A percentile compares a stretch with the other conserved stretches of the same genome.
These are phyloP conservation scores for Lutraria lutraria DNA, from an alignment of 2,888 invertebrate genomes.

Conservation along the genomic window DNA sequence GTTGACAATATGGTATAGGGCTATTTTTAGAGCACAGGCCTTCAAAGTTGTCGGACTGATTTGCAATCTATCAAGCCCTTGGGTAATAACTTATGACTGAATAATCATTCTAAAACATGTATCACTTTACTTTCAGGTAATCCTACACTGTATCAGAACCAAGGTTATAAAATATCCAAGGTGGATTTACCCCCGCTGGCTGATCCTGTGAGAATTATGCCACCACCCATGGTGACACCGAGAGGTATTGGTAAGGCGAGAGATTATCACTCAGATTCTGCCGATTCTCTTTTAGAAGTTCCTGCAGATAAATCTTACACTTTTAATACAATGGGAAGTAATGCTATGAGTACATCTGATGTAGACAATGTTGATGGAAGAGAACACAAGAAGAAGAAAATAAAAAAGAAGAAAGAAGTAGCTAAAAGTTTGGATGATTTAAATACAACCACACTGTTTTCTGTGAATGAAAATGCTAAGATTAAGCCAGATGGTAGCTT, in stretches of 20 bases:
- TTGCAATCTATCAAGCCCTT: too few relatives aligned
- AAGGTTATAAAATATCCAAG: slow-evolving; percentile 64
- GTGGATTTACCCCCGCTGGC: slow-evolving; percentile 60
- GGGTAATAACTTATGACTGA: too few relatives aligned
- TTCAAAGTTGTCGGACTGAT: too few relatives aligned
- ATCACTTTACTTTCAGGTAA: slow-evolving; percentile 58
- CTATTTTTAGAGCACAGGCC: too few relatives aligned
- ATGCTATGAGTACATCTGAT: slow-evolving; percentile 34
- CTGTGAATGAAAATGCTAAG: slow-evolving; percentile 74
- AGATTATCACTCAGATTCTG: slow-evolving; percentile 79
- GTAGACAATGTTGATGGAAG: slow-evolving; percentile 1
- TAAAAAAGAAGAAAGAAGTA: slow-evolving; percentile 57
- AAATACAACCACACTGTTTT: slow-evolving; percentile 78
- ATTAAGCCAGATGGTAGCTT: slow-evolving; percentile 77
- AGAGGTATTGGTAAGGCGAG: slow-evolving; percentile 59
- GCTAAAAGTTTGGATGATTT: slow-evolving; percentile 72
- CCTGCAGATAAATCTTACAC: slow-evolving; percentile 65
- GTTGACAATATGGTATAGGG: too few relatives aligned
- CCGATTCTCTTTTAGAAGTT: slow-evolving; percentile 78
- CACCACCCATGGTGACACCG: slow-evolving; percentile 57
- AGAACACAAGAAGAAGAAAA: slow-evolving; percentile 57
- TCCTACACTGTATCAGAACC: slow-evolving; percentile 66
- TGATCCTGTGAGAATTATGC: slow-evolving; percentile 64
- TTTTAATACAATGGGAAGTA: slow-evolving; percentile 51
- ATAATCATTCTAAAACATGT: neutral